Conservation (phyloP, 2,888 invertebrate genomes). For the Cryptocheilus praepositus region DNA sequence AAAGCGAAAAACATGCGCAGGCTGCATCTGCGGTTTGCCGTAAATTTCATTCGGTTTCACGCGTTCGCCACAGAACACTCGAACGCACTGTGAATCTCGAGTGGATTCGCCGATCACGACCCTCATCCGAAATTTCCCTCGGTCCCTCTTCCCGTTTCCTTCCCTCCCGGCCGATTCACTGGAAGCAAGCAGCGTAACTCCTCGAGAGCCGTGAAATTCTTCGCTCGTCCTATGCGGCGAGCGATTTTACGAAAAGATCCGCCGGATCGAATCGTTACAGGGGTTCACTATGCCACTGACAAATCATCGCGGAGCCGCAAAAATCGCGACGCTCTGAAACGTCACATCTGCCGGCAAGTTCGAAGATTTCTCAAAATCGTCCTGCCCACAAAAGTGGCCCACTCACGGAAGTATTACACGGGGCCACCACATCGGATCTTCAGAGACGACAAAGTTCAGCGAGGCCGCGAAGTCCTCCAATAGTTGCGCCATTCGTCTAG, state of each 20-base stretch:
- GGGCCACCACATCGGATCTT: no score
- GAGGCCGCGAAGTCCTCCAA: no score
- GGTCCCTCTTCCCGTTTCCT: slow-evolving; percentile 12
- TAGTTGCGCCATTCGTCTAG: no score
- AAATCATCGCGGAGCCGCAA: slow-evolving; percentile 44
- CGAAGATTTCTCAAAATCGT: no score
- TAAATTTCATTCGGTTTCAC: slow-evolving; percentile 33
- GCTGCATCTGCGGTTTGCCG: background rate
- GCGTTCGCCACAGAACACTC: slow-evolving; percentile 22
- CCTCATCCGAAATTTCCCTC: background rate
- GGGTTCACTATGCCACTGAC: slow-evolving; percentile 32
- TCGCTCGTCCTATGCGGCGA: slow-evolving; percentile 17
- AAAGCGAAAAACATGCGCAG: background rate
- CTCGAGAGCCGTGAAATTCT: slow-evolving; percentile 54
- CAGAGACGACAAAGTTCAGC: no score
- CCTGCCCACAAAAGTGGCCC: no score
- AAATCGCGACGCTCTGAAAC: slow-evolving; percentile 41
- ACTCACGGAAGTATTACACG: no score
- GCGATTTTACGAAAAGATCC: slow-evolving; percentile 34
- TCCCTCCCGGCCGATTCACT: slow-evolving; percentile 13
- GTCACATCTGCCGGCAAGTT: slow-evolving; percentile 43
- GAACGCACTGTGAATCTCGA: slow-evolving; percentile 2
- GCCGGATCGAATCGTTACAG: slow-evolving; percentile 45
- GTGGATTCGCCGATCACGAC: slow-evolving; percentile 13
- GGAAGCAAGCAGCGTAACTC: slow-evolving; percentile 16